phyloP scores from a whole-genome alignment of 1,140 invertebrate species.

The Ctenoplectra terminalis region DNA sequence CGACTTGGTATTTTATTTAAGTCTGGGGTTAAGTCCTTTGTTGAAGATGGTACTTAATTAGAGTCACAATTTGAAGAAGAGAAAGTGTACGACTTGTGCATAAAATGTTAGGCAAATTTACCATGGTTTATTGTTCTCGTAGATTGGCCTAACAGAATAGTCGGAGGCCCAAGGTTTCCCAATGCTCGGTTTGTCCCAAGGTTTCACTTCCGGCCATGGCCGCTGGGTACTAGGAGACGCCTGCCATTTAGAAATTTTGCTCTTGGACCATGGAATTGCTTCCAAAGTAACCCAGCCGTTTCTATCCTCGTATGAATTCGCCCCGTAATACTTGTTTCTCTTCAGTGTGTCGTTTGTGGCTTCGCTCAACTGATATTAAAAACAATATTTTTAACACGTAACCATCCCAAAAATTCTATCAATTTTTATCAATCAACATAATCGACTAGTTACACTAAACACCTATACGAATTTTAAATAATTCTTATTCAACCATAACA shows the following conservation, averaged over 20 bases:
- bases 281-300: slow-evolving; percentile 91
- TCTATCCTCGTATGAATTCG: slow-evolving; percentile 86
- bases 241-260: slow-evolving; percentile 91
- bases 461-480: too few relatives aligned
- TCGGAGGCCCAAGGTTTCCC: slow-evolving; percentile 77
- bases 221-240: slow-evolving; percentile 83
- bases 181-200: slow-evolving; percentile 77
- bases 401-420: too few relatives aligned
- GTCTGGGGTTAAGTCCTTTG: too few relatives aligned
- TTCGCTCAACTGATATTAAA: slow-evolving; percentile 71
- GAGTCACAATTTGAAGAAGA: not conserved
- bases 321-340: slow-evolving; percentile 81
- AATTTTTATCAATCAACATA: too few relatives aligned
- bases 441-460: too few relatives aligned
- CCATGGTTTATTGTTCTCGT: slow-evolving; percentile 77
- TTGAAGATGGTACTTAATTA: not conserved
- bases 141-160: slow-evolving; percentile 67
- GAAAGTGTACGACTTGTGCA: not conserved
- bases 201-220: slow-evolving; percentile 78
- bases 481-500: too few relatives aligned
- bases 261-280: slow-evolving; percentile 90
- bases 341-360: slow-evolving; percentile 80
- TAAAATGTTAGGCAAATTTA: slow-evolving; percentile 26
- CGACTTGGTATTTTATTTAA: too few relatives aligned
- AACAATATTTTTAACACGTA: too few relatives aligned